Percentiles rank a stretch among this genome's conserved stretches.
These are phyloP conservation scores for Cheiracanthium punctorium DNA, from an alignment of 2,888 invertebrate genomes.

Conservation along the genomic window DNA sequence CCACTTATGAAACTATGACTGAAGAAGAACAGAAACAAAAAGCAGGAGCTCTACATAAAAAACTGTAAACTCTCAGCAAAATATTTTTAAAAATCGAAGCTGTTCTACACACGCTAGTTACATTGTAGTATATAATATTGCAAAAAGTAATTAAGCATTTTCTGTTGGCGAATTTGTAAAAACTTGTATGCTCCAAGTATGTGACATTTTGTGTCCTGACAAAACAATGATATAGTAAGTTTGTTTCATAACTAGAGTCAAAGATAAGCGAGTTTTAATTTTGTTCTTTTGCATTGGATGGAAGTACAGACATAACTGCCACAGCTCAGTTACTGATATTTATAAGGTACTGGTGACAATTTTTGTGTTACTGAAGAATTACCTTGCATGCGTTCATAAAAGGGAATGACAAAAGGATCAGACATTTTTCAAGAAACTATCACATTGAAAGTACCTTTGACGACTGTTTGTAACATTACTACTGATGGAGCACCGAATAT, in stretches of 20 bases:
- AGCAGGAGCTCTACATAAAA: slow-evolving; percentile 1
- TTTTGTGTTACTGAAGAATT: too few relatives aligned
- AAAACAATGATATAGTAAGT: slow-evolving; percentile 25
- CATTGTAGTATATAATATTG: slow-evolving; percentile 36
- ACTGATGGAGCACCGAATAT: slow-evolving; percentile 23
- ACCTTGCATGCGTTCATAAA: too few relatives aligned
- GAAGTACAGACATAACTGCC: slow-evolving; percentile 13
- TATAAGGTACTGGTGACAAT: slow-evolving; percentile 38
- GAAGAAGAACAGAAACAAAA: slow-evolving; percentile 31
- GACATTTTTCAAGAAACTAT: slow-evolving; percentile 10
- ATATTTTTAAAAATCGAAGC: too few relatives aligned
- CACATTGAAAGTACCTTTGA: slow-evolving; percentile 26
- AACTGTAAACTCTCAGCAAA: too few relatives aligned
- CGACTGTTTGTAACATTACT: slow-evolving; percentile 30
- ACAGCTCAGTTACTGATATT: slow-evolving; percentile 21
- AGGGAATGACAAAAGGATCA: slow-evolving; percentile 16
- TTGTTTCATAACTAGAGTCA: slow-evolving; percentile 19
- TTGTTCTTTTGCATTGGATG: slow-evolving; percentile 14
- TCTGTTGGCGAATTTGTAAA: slow-evolving; percentile 34
- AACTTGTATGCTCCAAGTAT: slow-evolving; percentile 33
- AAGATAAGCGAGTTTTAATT: slow-evolving; percentile 14
- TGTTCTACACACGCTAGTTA: slow-evolving; percentile 22
- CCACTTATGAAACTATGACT: slow-evolving; percentile 45
- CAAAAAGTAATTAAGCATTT: slow-evolving; percentile 38
- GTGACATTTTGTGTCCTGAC: slow-evolving; percentile 20